phyloP scores from a whole-genome alignment of 2,888 invertebrate species.

The Eilema caniola region DNA sequence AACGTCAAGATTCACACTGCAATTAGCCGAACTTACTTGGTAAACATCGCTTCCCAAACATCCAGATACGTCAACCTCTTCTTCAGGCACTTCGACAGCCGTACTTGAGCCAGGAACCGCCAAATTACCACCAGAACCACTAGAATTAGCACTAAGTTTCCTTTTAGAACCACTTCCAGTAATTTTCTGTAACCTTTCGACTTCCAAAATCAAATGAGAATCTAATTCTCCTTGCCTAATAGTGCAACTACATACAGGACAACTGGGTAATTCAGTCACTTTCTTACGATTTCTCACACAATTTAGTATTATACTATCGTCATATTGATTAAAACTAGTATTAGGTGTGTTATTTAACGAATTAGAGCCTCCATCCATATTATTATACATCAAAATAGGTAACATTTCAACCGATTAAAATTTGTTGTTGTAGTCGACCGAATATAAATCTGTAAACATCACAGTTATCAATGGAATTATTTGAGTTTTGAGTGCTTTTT shows the following conservation, averaged over 20 bases:
- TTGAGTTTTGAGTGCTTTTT: constrained; percentile 47
- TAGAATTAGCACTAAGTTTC: constrained; percentile 71
- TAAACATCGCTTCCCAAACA: constrained; percentile 81
- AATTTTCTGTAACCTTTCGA: constrained; percentile 82
- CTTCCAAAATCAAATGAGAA: constrained; percentile 92
- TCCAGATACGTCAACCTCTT: constrained; percentile 76
- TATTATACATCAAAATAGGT: constrained; percentile 79
- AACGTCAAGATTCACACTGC: too few species aligned
- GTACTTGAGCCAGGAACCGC: constrained; percentile 54
- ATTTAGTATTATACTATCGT: constrained; percentile 80
- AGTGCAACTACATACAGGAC: constrained; percentile 96
- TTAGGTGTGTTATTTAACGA: constrained; percentile 64
- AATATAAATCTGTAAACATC: constrained; percentile 79
- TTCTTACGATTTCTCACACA: constrained; percentile 87
- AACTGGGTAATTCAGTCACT: constrained; percentile 90
- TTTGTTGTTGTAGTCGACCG: constrained; percentile 42
- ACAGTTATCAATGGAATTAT: constrained; percentile 61
- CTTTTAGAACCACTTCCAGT: constrained; percentile 71
- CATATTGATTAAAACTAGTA: constrained; percentile 68
- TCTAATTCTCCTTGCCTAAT: constrained; percentile 94
- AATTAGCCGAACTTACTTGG: constrained; percentile 73
- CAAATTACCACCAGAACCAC: constrained; percentile 60
- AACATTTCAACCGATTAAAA: constrained; percentile 72
- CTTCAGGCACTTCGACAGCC: constrained; percentile 57
- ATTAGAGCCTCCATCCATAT: constrained; percentile 80